Percentiles rank a stretch among this genome's conserved stretches.
Evolutionary conservation across 2,113 vertebrate species (phyloP).

Genomic region (Probosciger aterrimus): DNA sequence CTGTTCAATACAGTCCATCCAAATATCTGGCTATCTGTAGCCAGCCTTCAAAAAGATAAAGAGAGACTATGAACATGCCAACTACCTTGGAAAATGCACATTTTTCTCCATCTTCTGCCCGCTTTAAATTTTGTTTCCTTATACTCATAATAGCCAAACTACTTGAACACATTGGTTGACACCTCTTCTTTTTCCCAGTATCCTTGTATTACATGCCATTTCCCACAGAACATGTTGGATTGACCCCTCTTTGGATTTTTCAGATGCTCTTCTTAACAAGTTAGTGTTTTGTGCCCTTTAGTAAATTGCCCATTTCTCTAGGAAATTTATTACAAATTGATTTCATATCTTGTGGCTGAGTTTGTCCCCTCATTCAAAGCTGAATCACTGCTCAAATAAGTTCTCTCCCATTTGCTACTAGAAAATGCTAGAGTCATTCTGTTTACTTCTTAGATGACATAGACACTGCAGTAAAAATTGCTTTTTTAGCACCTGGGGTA

Average conservation of each 20-base stretch:
- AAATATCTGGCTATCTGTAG: neutral
- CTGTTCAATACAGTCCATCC: neutral
- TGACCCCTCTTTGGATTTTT: neutral
- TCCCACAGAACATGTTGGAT: neutral
- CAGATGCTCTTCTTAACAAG: neutral
- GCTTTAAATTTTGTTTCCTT: neutral
- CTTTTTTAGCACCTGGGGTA: neutral
- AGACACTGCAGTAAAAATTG: neutral
- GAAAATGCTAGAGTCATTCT: neutral
- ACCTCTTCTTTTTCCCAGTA: neutral
- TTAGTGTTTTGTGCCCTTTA: neutral
- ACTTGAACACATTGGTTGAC: neutral
- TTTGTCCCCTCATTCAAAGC: neutral
- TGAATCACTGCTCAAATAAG: neutral
- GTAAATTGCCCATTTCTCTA: neutral
- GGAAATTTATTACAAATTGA: conserved; percentile 11
- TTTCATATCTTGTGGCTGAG: neutral
- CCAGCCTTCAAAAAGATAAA: neutral
- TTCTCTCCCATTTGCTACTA: neutral
- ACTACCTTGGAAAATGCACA: neutral
- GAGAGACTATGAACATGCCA: neutral
- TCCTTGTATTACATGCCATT: neutral
- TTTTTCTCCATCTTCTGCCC: neutral
- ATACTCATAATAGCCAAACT: neutral
- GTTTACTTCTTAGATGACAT: neutral